Evolutionary conservation across 1,140 invertebrate species (phyloP).

Genomic region (Saxidomus purpurata): DNA sequence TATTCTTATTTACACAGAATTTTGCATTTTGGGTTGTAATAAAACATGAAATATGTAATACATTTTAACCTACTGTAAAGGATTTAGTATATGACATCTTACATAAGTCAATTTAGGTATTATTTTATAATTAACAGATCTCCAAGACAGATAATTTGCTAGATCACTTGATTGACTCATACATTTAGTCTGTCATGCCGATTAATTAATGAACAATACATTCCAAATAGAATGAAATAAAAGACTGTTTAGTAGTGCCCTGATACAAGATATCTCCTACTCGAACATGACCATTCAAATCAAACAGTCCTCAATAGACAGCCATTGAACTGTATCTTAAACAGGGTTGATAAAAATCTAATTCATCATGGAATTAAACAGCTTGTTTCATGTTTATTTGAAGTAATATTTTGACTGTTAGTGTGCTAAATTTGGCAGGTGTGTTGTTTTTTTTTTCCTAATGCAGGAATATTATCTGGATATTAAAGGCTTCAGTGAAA

Average conservation of each 20-base stretch:
- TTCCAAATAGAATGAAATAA: neutral
- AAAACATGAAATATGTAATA: no score
- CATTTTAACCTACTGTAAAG: no score
- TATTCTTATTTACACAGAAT: no score
- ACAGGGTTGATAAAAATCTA: slow-evolving; percentile 19
- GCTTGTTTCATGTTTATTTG: slow-evolving; percentile 14
- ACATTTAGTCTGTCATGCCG: neutral
- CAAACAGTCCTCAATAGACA: neutral
- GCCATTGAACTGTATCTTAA: neutral
- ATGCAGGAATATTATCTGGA: neutral
- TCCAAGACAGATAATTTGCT: neutral
- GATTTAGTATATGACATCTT: neutral
- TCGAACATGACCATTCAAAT: neutral
- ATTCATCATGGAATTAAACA: slow-evolving; percentile 6
- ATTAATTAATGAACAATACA: slow-evolving; percentile 28
- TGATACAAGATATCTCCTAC: neutral
- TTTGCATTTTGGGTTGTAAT: no score
- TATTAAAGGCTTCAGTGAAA: neutral
- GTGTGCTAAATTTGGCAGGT: neutral
- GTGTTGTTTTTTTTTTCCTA: neutral
- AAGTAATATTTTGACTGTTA: neutral
- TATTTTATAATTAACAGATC: no score
- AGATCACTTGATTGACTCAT: slow-evolving; percentile 43
- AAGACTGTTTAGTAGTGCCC: neutral
- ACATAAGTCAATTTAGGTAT: neutral